Evolutionary conservation across 2,888 invertebrate genomes (phyloP).

Genomic region (Reticulitermes lucifugus): DNA sequence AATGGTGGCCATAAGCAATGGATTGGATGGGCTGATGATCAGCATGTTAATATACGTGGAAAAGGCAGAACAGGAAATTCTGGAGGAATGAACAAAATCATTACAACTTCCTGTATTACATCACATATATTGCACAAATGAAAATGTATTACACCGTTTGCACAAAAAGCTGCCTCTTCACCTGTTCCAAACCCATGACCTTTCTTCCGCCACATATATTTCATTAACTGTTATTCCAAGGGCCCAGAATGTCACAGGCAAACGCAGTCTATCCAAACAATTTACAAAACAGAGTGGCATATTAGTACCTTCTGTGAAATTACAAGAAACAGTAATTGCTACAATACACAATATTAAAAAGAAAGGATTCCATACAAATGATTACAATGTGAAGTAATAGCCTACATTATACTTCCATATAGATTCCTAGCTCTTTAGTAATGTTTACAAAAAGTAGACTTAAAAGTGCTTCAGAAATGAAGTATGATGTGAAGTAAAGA

Average conservation of each 20-base stretch:
- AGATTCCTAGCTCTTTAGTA: neutral
- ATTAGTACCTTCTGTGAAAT: neutral
- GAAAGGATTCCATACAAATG: neutral
- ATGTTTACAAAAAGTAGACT: neutral
- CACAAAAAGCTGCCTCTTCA: slow-evolving; percentile 53
- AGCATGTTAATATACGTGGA: too few relatives aligned
- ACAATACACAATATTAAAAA: neutral
- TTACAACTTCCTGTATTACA: neutral
- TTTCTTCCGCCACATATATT: neutral
- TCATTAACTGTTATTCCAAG: slow-evolving; percentile 3
- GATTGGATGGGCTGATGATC: too few relatives aligned
- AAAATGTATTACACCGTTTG: slow-evolving; percentile 33
- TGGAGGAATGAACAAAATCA: too few relatives aligned
- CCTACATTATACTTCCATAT: neutral
- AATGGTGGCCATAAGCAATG: too few relatives aligned
- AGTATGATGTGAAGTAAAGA: neutral
- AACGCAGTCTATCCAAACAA: slow-evolving; percentile 11
- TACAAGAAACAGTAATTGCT: neutral
- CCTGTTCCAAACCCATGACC: slow-evolving; percentile 47
- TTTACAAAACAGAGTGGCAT: neutral
- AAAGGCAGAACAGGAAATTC: too few relatives aligned
- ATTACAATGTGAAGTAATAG: neutral
- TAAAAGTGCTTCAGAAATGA: neutral
- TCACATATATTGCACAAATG: slow-evolving; percentile 20
- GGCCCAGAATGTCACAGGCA: slow-evolving; percentile 23